These are phyloP conservation scores for Leucoraja erinaceus DNA, from an alignment of 2,113 vertebrate species.

Conservation along the genomic window DNA sequence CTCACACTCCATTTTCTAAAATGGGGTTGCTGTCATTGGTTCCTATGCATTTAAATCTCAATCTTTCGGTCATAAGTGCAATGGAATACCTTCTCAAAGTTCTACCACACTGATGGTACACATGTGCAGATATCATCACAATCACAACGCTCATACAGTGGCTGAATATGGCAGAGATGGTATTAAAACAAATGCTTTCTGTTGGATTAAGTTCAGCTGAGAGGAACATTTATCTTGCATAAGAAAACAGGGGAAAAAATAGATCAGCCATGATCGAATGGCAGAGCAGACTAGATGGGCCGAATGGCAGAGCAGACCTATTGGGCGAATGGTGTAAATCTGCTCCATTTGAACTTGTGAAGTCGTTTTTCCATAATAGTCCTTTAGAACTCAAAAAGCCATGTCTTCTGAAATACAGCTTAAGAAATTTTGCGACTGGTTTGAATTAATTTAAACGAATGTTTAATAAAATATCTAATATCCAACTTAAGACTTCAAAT, in stretches of 20 bases:
- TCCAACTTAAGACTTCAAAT: neutral
- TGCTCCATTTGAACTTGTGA: too few relatives aligned
- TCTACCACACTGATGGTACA: neutral
- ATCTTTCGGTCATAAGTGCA: neutral
- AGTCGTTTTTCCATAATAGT: neutral
- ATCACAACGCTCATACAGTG: neutral
- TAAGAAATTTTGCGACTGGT: neutral
- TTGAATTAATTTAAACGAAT: neutral
- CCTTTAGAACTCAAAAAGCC: neutral
- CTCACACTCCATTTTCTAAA: neutral
- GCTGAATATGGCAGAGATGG: neutral
- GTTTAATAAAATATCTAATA: neutral
- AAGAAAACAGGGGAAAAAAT: too few relatives aligned
- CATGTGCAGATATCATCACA: too few relatives aligned
- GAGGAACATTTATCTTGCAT: neutral
- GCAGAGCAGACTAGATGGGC: too few relatives aligned
- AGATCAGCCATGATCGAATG: too few relatives aligned
- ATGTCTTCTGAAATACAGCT: neutral
- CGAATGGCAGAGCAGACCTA: too few relatives aligned
- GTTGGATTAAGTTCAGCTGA: neutral
- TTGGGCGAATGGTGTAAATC: too few relatives aligned
- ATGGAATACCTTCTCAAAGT: neutral
- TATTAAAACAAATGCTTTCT: neutral
- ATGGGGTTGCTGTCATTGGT: neutral
- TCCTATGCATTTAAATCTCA: neutral